Base-by-base conservation (phyloP, 2,797 vertebrate species). In the Bovichtus diacanthus region DNA sequence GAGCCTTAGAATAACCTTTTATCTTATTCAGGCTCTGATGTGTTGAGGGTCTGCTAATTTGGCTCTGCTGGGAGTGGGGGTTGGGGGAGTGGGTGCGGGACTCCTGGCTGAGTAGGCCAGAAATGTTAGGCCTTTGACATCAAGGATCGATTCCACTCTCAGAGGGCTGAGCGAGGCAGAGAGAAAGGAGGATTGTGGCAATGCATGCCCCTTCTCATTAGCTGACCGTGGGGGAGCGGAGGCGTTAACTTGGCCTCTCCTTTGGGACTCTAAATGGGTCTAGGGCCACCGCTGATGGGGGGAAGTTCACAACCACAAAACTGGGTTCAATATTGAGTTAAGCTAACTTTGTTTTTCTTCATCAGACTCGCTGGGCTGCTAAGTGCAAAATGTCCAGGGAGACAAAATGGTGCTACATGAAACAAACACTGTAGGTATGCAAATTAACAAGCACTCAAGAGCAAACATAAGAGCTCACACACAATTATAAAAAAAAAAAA, bases 41-140 rank as follows among this genome's bases (percentile, higher is more conserved):
- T 80, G 78, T 84, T 86, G 75, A 86, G 73, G 74, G 70, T 76
- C 74, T 75, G 78, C 83, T 94, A 90, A 93, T 94, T 90, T 92
- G 81, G 59, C 59, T 84, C 67, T 63, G 23, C 36, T 36, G 58
- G 68, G 78, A 80, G 16, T 65, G 75, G 76, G 39, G 58, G 68
- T 31, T 38, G 43, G 27, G 69, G 54, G 56, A 23, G 55, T 31
- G 65, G 31, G 13, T 54, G 75, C 74, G n/a, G 59, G 74, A 75
- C 73, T 85, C 63, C 80, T 77, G 83, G 84, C 84, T 89, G 83
- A 87, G 84, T 62, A 79, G 92, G 72, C 85, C 88, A 89, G 74
- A 87, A 88, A 92, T 88, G 90, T 78, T 89, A 84, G 84, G 90
- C 87, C 91, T 94, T 92, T 94, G 93, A 94, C 93, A 93, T 89